A percentile compares a stretch with the other conserved stretches of the same genome.
Conservation (phyloP, 1,140 invertebrate genomes). For the Oscheius sp. region DNA sequence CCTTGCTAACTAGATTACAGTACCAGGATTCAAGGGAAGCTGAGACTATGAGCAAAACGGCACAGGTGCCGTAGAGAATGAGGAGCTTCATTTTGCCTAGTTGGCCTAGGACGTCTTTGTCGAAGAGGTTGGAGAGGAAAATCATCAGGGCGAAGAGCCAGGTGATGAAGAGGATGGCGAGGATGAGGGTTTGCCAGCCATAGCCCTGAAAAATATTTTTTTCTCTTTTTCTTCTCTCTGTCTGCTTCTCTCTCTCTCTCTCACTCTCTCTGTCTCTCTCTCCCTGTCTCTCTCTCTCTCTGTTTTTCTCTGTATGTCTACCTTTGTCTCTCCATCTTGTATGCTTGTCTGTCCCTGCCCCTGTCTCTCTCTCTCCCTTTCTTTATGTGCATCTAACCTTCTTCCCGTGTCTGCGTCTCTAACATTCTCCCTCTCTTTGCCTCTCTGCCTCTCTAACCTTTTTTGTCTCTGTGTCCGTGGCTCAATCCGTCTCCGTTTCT, state of each 20-base stretch:
- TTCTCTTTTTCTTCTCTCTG: background rate
- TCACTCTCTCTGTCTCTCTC: background rate
- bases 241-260: background rate
- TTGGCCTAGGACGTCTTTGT: constrained; percentile 23
- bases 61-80: constrained; percentile 23
- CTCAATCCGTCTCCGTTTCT: too few relatives aligned
- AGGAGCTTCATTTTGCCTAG: constrained; percentile 29
- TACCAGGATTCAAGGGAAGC: constrained; percentile 31
- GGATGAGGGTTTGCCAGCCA: constrained; percentile 24
- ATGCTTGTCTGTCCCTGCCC: background rate
- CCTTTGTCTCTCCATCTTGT: background rate
- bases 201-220: constrained; percentile 7
- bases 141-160: constrained; percentile 27
- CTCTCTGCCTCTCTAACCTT: too few relatives aligned
- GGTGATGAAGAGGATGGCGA: constrained; percentile 24
- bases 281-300: background rate
- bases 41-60: constrained; percentile 11
- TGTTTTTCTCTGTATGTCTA: background rate
- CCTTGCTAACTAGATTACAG: constrained; percentile 5
- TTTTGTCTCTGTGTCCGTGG: too few relatives aligned
- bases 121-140: constrained; percentile 7
- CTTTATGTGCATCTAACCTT: background rate
- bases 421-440: too few relatives aligned
- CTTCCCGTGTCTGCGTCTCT: too few relatives aligned
- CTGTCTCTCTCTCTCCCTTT: background rate